phyloP scores from a whole-genome alignment of 2,797 vertebrate genomes.

The Hemitrygon akajei region DNA sequence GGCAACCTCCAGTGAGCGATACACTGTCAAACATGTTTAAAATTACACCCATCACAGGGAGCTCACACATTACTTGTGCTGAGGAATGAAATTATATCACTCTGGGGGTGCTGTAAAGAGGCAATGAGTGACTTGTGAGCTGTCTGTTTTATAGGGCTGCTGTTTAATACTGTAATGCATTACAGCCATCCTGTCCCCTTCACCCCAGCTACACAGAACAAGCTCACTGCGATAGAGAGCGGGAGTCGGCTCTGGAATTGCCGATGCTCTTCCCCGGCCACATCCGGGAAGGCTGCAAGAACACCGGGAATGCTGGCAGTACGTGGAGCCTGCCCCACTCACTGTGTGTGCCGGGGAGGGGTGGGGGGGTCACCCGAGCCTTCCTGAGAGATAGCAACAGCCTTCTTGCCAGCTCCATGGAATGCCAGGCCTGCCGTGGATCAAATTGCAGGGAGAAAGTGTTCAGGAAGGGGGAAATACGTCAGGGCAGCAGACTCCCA shows the following conservation, averaged over 20 bases:
- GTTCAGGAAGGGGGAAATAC: too few relatives aligned
- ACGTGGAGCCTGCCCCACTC: too few relatives aligned
- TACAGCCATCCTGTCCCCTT: neutral
- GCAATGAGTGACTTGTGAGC: neutral
- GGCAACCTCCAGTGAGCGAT: neutral
- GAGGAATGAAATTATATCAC: slow-evolving; percentile 15
- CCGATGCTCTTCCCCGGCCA: neutral
- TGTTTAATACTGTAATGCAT: neutral
- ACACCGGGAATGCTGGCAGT: too few relatives aligned
- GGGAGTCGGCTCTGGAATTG: neutral
- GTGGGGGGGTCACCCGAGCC: too few relatives aligned
- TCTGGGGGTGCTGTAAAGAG: slow-evolving; percentile 15
- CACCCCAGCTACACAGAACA: neutral
- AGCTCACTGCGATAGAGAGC: neutral
- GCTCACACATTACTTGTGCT: neutral
- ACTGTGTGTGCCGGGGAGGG: too few relatives aligned
- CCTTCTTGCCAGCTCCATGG: too few relatives aligned
- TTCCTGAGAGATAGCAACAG: too few relatives aligned
- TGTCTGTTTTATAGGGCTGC: neutral
- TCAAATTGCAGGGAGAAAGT: too few relatives aligned
- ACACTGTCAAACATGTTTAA: slow-evolving; percentile 28
- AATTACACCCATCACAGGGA: neutral
- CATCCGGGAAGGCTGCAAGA: too few relatives aligned
- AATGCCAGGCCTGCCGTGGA: too few relatives aligned
- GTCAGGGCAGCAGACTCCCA: too few relatives aligned